Conservation (phyloP, 2,888 invertebrate species). For the Acronicta alni region DNA sequence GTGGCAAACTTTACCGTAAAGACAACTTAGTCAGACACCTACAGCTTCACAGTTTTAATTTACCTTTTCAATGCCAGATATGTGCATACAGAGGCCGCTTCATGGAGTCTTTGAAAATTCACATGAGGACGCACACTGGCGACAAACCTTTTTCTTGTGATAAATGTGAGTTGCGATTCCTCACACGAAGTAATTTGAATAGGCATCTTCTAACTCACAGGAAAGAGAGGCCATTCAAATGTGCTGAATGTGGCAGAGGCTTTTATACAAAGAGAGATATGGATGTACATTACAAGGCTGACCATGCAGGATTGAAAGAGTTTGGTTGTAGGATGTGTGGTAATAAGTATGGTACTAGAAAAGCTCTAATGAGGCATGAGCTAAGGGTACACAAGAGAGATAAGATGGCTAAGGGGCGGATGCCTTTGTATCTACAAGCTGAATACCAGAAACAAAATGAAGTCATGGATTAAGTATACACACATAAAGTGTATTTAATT, state of each 20-base stretch:
- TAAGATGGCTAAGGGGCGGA: slow-evolving; percentile 74
- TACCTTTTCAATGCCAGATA: slow-evolving; percentile 71
- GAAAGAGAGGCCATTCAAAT: slow-evolving; percentile 71
- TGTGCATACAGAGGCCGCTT: slow-evolving; percentile 76
- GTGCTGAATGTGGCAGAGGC: slow-evolving; percentile 70
- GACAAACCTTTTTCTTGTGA: slow-evolving; percentile 75
- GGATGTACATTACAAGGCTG: slow-evolving; percentile 70
- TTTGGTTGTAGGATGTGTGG: slow-evolving; percentile 71
- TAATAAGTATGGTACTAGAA: slow-evolving; percentile 74
- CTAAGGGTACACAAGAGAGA: slow-evolving; percentile 75
- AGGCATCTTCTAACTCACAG: slow-evolving; percentile 74
- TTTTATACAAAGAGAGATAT: slow-evolving; percentile 72
- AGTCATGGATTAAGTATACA: not conserved
- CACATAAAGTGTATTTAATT: too few species aligned
- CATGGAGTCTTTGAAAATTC: slow-evolving; percentile 71
- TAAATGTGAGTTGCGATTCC: slow-evolving; percentile 69
- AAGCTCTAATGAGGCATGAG: slow-evolving; percentile 76
- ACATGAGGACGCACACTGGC: slow-evolving; percentile 74
- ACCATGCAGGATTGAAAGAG: slow-evolving; percentile 74
- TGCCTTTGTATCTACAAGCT: slow-evolving; percentile 76
- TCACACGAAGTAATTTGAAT: slow-evolving; percentile 76
- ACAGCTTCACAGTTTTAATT: slow-evolving; percentile 66
- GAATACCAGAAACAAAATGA: slow-evolving; percentile 59
- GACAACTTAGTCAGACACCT: slow-evolving; percentile 73
- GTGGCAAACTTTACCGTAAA: slow-evolving; percentile 74